These are phyloP conservation scores for Tetranychus truncatus DNA, from an alignment of 2,888 invertebrate genomes.

Conservation along the genomic window DNA sequence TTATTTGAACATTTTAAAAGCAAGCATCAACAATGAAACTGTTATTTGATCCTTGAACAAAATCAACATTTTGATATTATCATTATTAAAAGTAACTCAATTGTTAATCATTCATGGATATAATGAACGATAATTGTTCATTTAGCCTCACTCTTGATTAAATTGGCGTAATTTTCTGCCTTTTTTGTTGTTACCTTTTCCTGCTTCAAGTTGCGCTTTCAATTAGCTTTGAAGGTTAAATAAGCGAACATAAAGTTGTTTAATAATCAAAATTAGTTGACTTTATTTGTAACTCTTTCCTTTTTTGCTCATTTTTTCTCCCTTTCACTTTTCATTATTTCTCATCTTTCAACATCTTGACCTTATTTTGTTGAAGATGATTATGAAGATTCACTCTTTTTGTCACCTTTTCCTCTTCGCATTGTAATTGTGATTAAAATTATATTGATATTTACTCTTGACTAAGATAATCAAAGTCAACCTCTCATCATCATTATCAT, in stretches of 20 bases:
- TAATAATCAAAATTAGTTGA: not conserved
- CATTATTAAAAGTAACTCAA: too few relatives aligned
- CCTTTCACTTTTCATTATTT: not conserved
- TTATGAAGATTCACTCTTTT: not conserved
- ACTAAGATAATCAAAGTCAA: not conserved
- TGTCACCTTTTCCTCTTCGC: not conserved
- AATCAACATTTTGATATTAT: too few relatives aligned
- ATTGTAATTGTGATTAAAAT: not conserved
- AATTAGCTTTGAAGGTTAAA: not conserved
- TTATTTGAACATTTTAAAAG: too few relatives aligned
- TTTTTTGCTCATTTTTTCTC: not conserved
- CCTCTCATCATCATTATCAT: not conserved
- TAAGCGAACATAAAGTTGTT: not conserved
- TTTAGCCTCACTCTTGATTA: too few relatives aligned
- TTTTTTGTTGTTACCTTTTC: not conserved
- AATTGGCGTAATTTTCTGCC: too few relatives aligned
- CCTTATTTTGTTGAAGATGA: not conserved
- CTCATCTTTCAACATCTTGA: not conserved
- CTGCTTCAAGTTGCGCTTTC: not conserved
- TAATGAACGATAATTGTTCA: too few relatives aligned
- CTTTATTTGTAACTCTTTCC: not conserved
- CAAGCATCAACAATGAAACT: too few relatives aligned
- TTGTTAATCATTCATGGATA: too few relatives aligned
- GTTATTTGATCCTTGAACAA: too few relatives aligned
- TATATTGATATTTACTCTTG: not conserved